These are phyloP conservation scores for Sebastes fasciatus DNA, from an alignment of 2,113 vertebrate genomes.

Conservation along the genomic window DNA sequence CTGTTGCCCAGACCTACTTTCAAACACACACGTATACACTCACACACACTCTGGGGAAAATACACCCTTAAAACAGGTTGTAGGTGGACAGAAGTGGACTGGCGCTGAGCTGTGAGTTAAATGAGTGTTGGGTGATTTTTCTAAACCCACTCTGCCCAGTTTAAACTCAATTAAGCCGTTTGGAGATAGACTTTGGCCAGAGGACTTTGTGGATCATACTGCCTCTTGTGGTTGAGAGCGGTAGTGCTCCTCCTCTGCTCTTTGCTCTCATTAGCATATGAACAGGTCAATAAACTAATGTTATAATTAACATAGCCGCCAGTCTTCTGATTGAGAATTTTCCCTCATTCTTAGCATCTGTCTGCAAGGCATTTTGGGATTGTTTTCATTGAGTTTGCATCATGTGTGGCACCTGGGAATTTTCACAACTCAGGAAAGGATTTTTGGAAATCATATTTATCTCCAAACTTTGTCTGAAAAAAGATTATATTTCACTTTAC, in stretches of 20 bases:
- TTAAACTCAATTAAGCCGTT: constrained; percentile 63
- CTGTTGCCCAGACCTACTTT: constrained; percentile 82
- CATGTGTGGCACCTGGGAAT: neutral
- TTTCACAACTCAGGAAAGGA: neutral
- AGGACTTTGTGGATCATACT: constrained; percentile 86
- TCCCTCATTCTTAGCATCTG: neutral
- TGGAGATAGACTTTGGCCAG: constrained; percentile 50
- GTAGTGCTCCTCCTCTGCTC: constrained; percentile 49
- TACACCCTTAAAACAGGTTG: constrained; percentile 15
- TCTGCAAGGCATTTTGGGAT: constrained; percentile 12
- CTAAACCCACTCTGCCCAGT: constrained; percentile 13
- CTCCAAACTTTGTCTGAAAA: neutral
- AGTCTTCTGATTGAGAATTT: neutral
- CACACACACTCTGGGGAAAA: constrained; percentile 64
- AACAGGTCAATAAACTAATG: constrained; percentile 27
- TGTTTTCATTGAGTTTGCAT: constrained; percentile 12
- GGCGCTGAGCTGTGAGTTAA: constrained; percentile 15
- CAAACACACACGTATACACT: constrained; percentile 73
- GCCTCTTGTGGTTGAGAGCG: constrained; percentile 77
- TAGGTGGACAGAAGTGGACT: constrained; percentile 12
- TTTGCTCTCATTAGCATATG: constrained; percentile 60
- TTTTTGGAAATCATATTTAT: constrained; percentile 14
- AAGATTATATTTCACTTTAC: neutral
- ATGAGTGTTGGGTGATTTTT: constrained; percentile 50
- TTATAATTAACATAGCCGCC: constrained; percentile 28